Conservation (phyloP, 2,888 invertebrate genomes). For the Tipula unca region DNA sequence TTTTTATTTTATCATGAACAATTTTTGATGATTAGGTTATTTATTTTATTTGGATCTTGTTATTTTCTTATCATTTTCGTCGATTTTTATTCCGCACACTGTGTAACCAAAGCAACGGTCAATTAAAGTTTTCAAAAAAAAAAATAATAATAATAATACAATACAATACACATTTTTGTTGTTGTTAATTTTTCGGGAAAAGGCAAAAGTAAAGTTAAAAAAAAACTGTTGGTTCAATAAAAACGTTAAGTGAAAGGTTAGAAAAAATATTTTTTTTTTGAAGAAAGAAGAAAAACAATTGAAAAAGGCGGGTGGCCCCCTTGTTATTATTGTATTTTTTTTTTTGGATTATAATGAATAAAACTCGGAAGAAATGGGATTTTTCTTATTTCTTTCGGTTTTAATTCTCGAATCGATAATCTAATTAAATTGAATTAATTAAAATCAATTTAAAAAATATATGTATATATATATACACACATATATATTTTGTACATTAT, state of each 20-base stretch:
- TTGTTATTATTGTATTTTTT: background rate
- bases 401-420: constrained; percentile 2
- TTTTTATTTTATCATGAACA: background rate
- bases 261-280: background rate
- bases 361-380: background rate
- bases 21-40: background rate
- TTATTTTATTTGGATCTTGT: background rate
- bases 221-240: background rate
- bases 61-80: background rate
- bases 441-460: background rate
- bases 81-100: background rate
- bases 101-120: background rate
- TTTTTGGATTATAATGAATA: background rate
- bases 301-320: constrained; percentile 14
- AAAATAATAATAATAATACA: background rate
- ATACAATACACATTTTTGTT: background rate
- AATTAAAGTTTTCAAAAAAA: constrained; percentile 2
- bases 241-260: background rate
- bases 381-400: background rate
- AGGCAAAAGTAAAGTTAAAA: background rate
- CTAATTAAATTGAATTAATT: constrained; percentile 14
- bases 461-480: background rate
- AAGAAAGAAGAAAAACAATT: background rate
- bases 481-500: too few species aligned
- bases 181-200: background rate